Evolutionary conservation across 1,140 invertebrate species (phyloP).

Genomic region (Drosophila ficusphila): DNA sequence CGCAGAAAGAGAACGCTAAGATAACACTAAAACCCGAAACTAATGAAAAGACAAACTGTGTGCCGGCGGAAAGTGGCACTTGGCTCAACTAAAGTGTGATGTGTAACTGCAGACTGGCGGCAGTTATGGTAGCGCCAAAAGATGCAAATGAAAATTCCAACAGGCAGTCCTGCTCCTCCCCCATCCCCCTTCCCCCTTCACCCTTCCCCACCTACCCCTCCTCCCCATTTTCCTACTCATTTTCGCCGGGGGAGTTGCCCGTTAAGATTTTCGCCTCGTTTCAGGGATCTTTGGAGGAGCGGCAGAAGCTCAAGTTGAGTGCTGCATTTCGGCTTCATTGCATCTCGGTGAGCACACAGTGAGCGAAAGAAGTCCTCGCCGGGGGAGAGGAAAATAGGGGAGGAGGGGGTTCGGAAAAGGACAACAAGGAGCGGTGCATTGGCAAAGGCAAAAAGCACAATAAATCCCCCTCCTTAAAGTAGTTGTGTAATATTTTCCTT

Average conservation of each 20-base stretch:
- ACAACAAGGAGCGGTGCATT: background rate
- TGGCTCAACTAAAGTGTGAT: slow-evolving; percentile 25
- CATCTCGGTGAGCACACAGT: slow-evolving; percentile 50
- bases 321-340: slow-evolving; percentile 76
- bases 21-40: slow-evolving; percentile 27
- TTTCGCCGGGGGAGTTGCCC: slow-evolving; percentile 5
- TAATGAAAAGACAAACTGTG: slow-evolving; percentile 48
- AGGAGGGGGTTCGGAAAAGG: background rate
- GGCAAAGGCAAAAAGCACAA: slow-evolving; percentile 46
- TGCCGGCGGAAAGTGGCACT: slow-evolving; percentile 22
- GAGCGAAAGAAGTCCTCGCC: background rate
- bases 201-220: no score
- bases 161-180: slow-evolving; percentile 20
- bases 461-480: slow-evolving; percentile 70
- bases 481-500: slow-evolving; percentile 59
- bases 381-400: background rate
- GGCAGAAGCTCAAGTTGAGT: slow-evolving; percentile 63
- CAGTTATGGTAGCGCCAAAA: slow-evolving; percentile 35
- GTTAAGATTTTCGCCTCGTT: slow-evolving; percentile 55
- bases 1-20: background rate
- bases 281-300: slow-evolving; percentile 4
- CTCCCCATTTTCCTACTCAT: slow-evolving; percentile 26
- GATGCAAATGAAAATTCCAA: slow-evolving; percentile 45
- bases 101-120: slow-evolving; percentile 41
- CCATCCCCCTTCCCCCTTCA: no score